phyloP scores from a whole-genome alignment of 1,140 invertebrate species.

The Uloborus diversus region DNA sequence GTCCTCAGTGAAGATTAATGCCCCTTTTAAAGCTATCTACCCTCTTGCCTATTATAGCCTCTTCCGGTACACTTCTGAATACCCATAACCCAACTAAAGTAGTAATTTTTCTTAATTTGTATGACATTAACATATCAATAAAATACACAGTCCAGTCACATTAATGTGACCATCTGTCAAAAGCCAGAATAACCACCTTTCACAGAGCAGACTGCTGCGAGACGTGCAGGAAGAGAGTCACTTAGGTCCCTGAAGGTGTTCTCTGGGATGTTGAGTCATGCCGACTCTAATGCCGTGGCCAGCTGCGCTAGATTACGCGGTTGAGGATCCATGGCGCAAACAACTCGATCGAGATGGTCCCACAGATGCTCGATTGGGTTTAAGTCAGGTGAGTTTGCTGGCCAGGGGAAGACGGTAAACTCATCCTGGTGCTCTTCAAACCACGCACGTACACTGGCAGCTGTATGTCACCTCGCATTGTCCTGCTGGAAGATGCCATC shows the following conservation, averaged over 20 bases:
- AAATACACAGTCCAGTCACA: constrained; percentile 2
- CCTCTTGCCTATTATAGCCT: no score
- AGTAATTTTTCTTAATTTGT: no score
- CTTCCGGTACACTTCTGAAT: no score
- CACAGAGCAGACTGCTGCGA: not conserved
- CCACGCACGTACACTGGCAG: not conserved
- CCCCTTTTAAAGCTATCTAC: no score
- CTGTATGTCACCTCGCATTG: no score
- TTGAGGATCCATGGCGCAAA: constrained; percentile 1
- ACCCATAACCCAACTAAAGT: no score
- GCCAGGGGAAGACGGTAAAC: not conserved
- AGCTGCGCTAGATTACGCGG: not conserved
- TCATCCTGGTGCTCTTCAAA: not conserved
- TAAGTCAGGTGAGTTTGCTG: not conserved
- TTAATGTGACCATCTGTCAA: constrained; percentile 2
- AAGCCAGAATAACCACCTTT: constrained; percentile 1
- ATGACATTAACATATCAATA: no score
- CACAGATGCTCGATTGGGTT: constrained; percentile 2
- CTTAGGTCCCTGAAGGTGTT: not conserved
- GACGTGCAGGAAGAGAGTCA: not conserved
- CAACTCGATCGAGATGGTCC: constrained; percentile 4
- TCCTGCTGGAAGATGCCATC: constrained; percentile 1
- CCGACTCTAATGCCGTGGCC: not conserved
- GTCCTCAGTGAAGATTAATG: no score
- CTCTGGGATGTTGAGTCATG: not conserved